Evolutionary conservation across 2,797 vertebrate genomes (phyloP).

Genomic region (Aphelocoma californica): DNA sequence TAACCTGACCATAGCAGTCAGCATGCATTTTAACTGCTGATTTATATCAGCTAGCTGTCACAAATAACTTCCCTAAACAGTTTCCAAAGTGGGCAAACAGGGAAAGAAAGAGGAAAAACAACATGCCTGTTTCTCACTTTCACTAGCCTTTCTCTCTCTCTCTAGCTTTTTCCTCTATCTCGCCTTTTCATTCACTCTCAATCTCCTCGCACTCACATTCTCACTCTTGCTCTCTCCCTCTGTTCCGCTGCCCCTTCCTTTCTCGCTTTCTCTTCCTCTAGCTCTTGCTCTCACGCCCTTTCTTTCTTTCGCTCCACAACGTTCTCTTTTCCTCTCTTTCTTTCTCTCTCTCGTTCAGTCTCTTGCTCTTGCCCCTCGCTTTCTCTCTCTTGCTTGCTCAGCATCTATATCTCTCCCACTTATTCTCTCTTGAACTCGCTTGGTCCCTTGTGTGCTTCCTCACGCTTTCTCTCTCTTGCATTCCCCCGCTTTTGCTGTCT

Average conservation of each 20-base stretch:
- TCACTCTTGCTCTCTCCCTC: neutral
- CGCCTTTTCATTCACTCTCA: neutral
- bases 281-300: neutral
- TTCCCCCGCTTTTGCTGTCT: neutral
- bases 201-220: neutral
- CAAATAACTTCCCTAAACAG: neutral
- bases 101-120: neutral
- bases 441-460: neutral
- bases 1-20: neutral
- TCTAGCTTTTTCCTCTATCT: neutral
- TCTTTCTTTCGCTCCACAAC: neutral
- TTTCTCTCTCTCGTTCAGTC: neutral
- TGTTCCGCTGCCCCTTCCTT: neutral
- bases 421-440: neutral
- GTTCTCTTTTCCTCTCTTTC: neutral
- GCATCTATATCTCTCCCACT: neutral
- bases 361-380: neutral
- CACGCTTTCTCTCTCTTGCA: neutral
- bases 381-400: neutral
- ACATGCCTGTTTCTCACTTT: neutral
- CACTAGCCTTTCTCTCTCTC: neutral
- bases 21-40: neutral
- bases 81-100: neutral
- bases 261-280: neutral
- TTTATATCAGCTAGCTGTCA: neutral